These are phyloP conservation scores for Progne subis DNA, from an alignment of 2,113 vertebrate genomes.

Conservation along the genomic window DNA sequence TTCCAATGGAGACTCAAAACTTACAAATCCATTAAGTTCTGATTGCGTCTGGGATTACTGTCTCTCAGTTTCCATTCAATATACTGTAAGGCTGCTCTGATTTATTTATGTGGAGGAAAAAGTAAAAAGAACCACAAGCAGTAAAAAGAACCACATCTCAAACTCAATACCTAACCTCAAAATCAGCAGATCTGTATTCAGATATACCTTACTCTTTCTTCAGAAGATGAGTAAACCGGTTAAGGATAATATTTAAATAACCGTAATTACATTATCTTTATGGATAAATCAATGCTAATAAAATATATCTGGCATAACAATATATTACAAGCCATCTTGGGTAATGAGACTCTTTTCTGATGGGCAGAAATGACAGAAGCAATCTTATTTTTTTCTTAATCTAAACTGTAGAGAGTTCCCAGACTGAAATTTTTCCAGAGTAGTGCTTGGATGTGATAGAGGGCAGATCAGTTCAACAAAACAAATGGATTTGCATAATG, in stretches of 20 bases:
- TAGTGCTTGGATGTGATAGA: not conserved
- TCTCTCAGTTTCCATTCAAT: not conserved
- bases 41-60: not conserved
- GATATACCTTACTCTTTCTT: not conserved
- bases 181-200: not conserved
- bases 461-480: not conserved
- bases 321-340: not conserved
- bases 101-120: constrained; percentile 23
- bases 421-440: not conserved
- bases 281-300: constrained; percentile 40
- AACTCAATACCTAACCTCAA: not conserved
- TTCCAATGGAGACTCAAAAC: not conserved
- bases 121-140: not conserved
- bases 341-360: constrained; percentile 2
- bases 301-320: not conserved
- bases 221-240: not conserved
- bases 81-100: not conserved
- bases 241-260: constrained; percentile 47
- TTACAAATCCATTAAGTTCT: not conserved
- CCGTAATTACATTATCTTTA: constrained; percentile 21
- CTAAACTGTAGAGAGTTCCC: not conserved
- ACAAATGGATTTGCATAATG: not conserved
- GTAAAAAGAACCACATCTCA: not conserved
- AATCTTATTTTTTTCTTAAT: not conserved
- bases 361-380: constrained; percentile 15